Evolutionary conservation across 2,888 invertebrate species (phyloP), one percentile per base, ranked within the genome.

Genomic region (Cosmopolites sordidus): DNA sequence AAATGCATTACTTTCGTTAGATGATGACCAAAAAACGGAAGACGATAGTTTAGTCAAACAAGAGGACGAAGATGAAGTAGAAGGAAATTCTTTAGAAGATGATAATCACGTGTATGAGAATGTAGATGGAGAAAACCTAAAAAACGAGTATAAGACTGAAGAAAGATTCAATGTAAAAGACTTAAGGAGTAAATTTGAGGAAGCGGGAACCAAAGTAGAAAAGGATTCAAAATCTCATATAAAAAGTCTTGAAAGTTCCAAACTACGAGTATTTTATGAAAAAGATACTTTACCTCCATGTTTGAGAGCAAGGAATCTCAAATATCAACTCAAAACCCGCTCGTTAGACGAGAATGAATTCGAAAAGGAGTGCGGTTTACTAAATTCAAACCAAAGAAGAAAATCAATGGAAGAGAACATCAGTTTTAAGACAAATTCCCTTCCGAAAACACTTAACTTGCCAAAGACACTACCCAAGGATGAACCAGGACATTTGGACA

Each of bases 281-380:
- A 66, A 73, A 54, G 70, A 72, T 46, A 72, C 73, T 61, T 65
- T 80, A 52, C 82, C 83, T 1, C 83, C 83, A 0, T 81, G 83
- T 54, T 71, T 82, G 43, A 76, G 85, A 0, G 83, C 84, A 0
- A 78, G 81, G 62, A 78, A 79, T 15, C 75, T 83, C 0, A 84
- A 83, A 65, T 80, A 81, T 58, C 79, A 83, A 0, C 73, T 76
- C 47, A 84, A 82, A 65, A 84, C 86, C 0, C 75, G 86, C 17
- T 87, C 87, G 0, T 69, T 87, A 48, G 87, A 87, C 69, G 87
- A 87, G 63, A 85, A 84, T 59, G 86, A 85, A 9, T 87, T 88
- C 62, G 76, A 83, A 1, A 81, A 84, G 57, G 86, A 86, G 66
- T 86, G 84, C 60, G 82, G 82, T 0, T 65, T 66, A 9, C 11